Evolutionary conservation across 2,888 invertebrate species (phyloP), one percentile per base, ranked within the genome.

Genomic region (Margaritifera margaritifera): DNA sequence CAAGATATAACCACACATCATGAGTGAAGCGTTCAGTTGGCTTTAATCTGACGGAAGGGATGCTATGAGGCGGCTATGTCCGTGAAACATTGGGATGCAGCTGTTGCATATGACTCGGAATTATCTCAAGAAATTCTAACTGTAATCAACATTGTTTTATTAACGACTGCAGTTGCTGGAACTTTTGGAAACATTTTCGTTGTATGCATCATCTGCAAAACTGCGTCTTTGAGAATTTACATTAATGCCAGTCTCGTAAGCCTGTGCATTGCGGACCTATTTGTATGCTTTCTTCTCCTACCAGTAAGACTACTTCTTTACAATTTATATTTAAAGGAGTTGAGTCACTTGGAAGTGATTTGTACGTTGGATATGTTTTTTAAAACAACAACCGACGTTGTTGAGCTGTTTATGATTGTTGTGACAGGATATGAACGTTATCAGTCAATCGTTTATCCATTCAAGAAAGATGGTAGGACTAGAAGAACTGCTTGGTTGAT

Each of bases 371-470:
- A 76, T 24, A 71, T 77, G 18, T 80, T 83, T 54, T 61, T 82
- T 15, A 68, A 78, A n/a, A 78, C 76, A 1, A 55, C 78, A 24
- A 78, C 75, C 31, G 83, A 84, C 24, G 71, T 69, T 22, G 79
- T 81, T 15, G 79, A 84, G 54, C 72, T 83, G 19, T 66, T 80
- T 1, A 80, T 84, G 66, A 63, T 86, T 27, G 72, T 72, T 31
- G 71, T 74, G 8, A 76, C 83, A 24, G 83, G 84, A 62, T 80
- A 78, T 69, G 86, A 86, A 68, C 69, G 85, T 22, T 85, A 83
- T 62, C 80, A 83, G 64, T 79, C 84, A 19, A 83, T 86, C 8
- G 80, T 82, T 0, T 75, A 76, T 24, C 86, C 86, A 0, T 84
- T 85, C 59, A 71, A 82, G 31, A 79, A 72, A 50, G 69, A 74